Base-by-base conservation (phyloP, 2,888 invertebrate species). In the Dorcus parallelipipedus region DNA sequence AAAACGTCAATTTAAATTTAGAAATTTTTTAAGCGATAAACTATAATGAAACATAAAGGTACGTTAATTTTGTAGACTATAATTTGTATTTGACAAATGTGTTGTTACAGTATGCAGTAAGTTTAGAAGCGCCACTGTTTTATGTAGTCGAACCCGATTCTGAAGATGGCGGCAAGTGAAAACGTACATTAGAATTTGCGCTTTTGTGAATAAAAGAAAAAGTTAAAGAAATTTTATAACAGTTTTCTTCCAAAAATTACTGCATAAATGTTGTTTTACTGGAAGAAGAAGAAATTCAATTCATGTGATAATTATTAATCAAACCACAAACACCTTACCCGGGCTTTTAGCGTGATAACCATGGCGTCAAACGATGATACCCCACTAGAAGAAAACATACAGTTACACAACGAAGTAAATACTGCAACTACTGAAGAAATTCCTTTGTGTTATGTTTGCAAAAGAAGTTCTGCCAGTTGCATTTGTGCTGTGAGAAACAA, bases 361-460 rank as follows among this genome's bases (percentile, higher is more conserved):
- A 65, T 65, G 64, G 64, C 64, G 64, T 65, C 64, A 60, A 61
- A 54, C 49, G 61, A 63, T 45, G 63, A 65, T 53, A 56, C 54
- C 55, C 33, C 60, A 38, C 55, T 50, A 47, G 64, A 65, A 49
- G 60, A 63, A 59, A 52, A 48, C 45, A 52, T 62, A 54, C 54
- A 51, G 39, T 14, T 50, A 47, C 40, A 56, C 42, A 56, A 51
- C 47, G 51, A 56, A n/a, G 47, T 39, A 23, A 47, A 56, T 10
- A 52, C 43, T 26, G 40, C 51, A 39, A 56, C 43, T 45, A 14
- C 51, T 10, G 50, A 52, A 38, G 38, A 56, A 26, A 43, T 51
- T 20, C 42, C 23, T 42, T 49, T 48, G 40, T 62, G 62, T 42
- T 58, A 14, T 14, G 51, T 38, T 41, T 63, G 63, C 50, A 54